Evolutionary conservation across 1,140 invertebrate genomes (phyloP).

Genomic region (Penaeus chinensis): DNA sequence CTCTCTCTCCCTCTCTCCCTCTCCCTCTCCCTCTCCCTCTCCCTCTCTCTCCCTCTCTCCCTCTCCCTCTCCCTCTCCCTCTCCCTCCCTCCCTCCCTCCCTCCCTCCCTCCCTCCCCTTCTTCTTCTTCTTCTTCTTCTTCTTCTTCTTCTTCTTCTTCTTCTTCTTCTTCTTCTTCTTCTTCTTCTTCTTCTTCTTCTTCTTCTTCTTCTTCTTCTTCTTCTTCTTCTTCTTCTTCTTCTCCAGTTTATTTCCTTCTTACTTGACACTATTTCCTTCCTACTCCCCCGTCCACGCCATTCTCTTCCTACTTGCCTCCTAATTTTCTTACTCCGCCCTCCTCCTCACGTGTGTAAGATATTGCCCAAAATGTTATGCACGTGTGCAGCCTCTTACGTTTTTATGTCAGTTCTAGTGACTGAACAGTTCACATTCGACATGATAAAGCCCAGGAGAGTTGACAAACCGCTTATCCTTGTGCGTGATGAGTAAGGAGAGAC

Average conservation of each 20-base stretch:
- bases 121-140: neutral
- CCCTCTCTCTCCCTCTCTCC: neutral
- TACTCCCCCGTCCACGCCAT: neutral
- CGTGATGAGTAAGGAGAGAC: no score
- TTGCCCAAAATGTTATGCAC: no score
- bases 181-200: neutral
- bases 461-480: no score
- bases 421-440: no score
- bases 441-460: no score
- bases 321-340: neutral
- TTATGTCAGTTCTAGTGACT: no score
- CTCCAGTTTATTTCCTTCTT: neutral
- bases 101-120: neutral
- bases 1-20: no score
- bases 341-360: neutral
- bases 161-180: neutral
- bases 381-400: no score
- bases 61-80: neutral
- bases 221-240: neutral
- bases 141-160: neutral
- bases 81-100: neutral
- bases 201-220: neutral
- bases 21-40: neutral
- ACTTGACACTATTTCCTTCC: neutral
- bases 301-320: neutral